Percentiles rank a stretch among this genome's conserved stretches.
Evolutionary conservation across 2,113 vertebrate species (phyloP).

Genomic region (Varanus salvator): DNA sequence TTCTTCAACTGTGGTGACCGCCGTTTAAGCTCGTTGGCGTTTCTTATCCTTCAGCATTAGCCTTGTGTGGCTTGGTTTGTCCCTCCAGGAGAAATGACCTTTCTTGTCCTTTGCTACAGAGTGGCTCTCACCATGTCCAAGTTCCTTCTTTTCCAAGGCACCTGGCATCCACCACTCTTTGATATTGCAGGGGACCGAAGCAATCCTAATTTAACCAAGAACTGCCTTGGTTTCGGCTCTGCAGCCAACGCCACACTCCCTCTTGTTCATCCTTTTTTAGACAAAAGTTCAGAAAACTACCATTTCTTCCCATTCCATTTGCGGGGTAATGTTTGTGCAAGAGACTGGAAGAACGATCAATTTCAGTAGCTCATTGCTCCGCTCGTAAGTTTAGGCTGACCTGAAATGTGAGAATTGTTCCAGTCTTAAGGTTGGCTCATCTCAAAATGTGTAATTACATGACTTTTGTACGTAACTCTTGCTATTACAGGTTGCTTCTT

Average conservation of each 20-base stretch:
- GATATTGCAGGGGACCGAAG: slow-evolving; percentile 32
- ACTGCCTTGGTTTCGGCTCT: neutral
- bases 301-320: neutral
- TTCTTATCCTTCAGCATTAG: slow-evolving; percentile 22
- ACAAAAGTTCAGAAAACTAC: neutral
- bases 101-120: slow-evolving; percentile 58
- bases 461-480: too few species aligned
- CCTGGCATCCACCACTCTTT: slow-evolving; percentile 28
- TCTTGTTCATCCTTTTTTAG: neutral
- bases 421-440: too few species aligned
- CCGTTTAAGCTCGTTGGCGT: neutral
- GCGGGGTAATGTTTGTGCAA: too few species aligned
- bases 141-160: slow-evolving; percentile 43
- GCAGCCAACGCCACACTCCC: neutral
- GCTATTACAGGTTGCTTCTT: too few species aligned
- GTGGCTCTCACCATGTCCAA: slow-evolving; percentile 50
- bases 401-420: too few species aligned
- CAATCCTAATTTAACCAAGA: neutral
- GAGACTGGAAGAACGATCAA: too few species aligned
- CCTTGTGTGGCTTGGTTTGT: slow-evolving; percentile 16
- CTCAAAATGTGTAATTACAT: too few species aligned
- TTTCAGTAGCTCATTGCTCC: too few species aligned
- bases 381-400: too few species aligned
- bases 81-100: slow-evolving; percentile 49
- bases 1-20: too few species aligned